Evolutionary conservation across 2,888 invertebrate species (phyloP).

Genomic region (Eubasilissa splendida): DNA sequence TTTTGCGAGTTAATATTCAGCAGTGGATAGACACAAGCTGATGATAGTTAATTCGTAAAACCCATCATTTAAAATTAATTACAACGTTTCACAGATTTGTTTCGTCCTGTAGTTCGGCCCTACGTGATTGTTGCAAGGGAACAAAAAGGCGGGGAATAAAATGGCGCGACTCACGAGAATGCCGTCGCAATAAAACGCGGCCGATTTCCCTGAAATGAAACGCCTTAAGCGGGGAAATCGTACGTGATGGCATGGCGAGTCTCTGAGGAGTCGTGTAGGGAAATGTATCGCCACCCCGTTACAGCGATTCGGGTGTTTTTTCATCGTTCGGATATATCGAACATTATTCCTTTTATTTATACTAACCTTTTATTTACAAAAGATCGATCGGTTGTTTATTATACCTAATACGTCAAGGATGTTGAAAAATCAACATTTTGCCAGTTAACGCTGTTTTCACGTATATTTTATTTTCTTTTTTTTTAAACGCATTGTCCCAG

Average conservation of each 20-base stretch:
- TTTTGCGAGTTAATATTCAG: too few species aligned
- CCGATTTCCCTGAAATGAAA: slow-evolving; percentile 34
- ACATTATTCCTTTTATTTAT: neutral
- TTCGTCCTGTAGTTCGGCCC: neutral
- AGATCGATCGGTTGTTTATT: too few species aligned
- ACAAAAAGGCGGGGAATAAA: slow-evolving; percentile 16
- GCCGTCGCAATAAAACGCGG: slow-evolving; percentile 29
- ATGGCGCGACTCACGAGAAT: slow-evolving; percentile 22
- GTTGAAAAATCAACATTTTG: too few species aligned
- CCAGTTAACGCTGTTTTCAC: too few species aligned
- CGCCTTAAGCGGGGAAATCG: slow-evolving; percentile 33
- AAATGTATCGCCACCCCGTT: slow-evolving; percentile 2
- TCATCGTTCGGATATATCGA: slow-evolving; percentile 9
- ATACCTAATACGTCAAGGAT: too few species aligned
- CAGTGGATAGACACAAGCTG: too few species aligned
- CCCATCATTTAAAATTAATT: too few species aligned
- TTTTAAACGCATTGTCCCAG: too few species aligned
- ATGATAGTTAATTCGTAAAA: too few species aligned
- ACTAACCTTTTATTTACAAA: too few species aligned
- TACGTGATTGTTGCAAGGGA: slow-evolving; percentile 15
- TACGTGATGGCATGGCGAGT: slow-evolving; percentile 30
- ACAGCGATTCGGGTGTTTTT: neutral
- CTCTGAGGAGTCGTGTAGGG: slow-evolving; percentile 14
- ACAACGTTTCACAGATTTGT: too few species aligned
- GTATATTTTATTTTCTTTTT: too few species aligned